phyloP scores from a whole-genome alignment of 2,797 vertebrate genomes.

The Gambelia wislizenii region DNA sequence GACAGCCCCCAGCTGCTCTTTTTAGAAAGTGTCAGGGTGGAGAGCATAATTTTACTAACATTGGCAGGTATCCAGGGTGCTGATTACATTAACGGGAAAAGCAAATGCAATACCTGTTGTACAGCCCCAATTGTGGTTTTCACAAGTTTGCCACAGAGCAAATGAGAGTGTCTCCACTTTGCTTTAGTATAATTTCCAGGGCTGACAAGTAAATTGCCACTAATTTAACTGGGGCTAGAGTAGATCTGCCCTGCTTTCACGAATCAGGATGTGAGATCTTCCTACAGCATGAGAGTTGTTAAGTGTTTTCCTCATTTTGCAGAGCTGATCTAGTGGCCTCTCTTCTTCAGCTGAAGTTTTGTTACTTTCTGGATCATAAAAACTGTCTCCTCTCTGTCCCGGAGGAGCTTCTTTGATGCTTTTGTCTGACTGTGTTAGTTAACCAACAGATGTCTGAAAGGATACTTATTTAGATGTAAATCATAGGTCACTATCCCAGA shows the following conservation, averaged over 20 bases:
- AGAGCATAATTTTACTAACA: not conserved
- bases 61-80: not conserved
- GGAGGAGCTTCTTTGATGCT: slow-evolving; percentile 2
- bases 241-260: not conserved
- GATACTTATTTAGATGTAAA: slow-evolving; percentile 40
- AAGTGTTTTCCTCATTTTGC: not conserved
- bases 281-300: not conserved
- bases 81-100: not conserved
- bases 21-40: not conserved
- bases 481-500: slow-evolving; percentile 37
- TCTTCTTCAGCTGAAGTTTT: not conserved
- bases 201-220: not conserved
- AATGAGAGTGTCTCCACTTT: not conserved
- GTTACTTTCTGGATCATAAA: slow-evolving; percentile 24
- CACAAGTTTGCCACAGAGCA: not conserved
- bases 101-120: not conserved
- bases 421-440: slow-evolving; percentile 6
- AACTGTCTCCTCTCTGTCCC: not conserved
- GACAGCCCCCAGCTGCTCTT: not conserved
- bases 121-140: not conserved
- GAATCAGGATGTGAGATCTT: not conserved
- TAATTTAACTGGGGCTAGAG: not conserved
- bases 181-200: not conserved
- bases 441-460: slow-evolving; percentile 21
- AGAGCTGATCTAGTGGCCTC: not conserved